These are phyloP conservation scores for Gallinago jamesoni DNA, from an alignment of 2,113 vertebrate genomes.

Conservation along the genomic window DNA sequence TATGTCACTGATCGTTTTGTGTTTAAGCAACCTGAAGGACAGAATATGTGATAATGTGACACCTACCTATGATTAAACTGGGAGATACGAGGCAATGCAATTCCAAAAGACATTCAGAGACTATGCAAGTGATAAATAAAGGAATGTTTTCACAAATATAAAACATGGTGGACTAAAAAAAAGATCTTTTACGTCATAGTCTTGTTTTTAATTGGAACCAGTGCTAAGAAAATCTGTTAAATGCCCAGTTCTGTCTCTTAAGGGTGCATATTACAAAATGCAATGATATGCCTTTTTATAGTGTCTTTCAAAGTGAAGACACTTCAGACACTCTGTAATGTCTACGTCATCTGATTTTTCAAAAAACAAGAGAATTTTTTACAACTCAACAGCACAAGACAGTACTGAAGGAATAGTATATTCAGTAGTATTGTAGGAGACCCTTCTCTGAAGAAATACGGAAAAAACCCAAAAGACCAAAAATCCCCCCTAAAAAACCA, in stretches of 20 bases:
- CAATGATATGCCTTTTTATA: neutral
- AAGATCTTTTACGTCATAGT: neutral
- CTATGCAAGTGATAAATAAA: neutral
- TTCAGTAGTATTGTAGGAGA: neutral
- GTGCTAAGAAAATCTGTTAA: neutral
- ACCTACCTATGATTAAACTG: slow-evolving; percentile 11
- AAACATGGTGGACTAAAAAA: neutral
- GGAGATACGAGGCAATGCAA: neutral
- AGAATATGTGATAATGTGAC: neutral
- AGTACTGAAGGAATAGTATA: neutral
- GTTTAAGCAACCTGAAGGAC: slow-evolving; percentile 5
- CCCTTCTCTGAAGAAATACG: neutral
- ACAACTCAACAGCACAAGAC: neutral
- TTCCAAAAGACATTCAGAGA: neutral
- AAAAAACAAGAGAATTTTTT: neutral
- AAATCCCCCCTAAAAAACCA: no score
- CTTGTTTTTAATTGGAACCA: neutral
- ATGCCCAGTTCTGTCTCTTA: neutral
- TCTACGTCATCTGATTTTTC: accelerated
- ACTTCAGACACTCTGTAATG: neutral
- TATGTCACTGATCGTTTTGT: slow-evolving; percentile 19
- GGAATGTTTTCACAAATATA: neutral
- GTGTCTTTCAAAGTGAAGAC: neutral
- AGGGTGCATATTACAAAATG: neutral
- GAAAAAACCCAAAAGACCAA: neutral